phyloP scores from a whole-genome alignment of 2,113 vertebrate genomes.

The Oryzias javanicus region DNA sequence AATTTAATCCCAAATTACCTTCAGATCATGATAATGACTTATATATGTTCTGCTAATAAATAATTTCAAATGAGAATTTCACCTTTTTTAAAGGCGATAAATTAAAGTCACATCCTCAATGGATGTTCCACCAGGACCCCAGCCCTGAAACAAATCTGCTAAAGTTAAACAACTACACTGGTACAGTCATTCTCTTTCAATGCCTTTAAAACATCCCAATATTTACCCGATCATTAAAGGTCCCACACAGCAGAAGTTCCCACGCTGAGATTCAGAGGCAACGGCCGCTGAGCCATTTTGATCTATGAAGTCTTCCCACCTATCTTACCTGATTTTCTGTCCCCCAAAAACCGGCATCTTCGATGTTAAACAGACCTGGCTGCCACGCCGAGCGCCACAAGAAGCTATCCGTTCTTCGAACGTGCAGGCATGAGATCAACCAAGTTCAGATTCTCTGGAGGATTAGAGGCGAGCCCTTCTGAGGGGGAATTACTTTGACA shows the following conservation, averaged over 20 bases:
- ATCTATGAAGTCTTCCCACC: not conserved
- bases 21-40: too few relatives aligned
- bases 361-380: too few relatives aligned
- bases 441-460: conserved; percentile 52
- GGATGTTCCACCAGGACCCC: not conserved
- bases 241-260: conserved; percentile 38
- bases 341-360: not conserved
- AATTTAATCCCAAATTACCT: too few relatives aligned
- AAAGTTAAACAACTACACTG: not conserved
- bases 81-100: not conserved
- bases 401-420: conserved; percentile 5
- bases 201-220: not conserved
- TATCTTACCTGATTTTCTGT: not conserved
- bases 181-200: too few relatives aligned
- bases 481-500: conserved; percentile 60
- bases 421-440: conserved; percentile 56
- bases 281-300: conserved; percentile 32
- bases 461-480: conserved; percentile 60
- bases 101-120: conserved; percentile 9
- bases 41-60: too few relatives aligned
- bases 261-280: conserved; percentile 36
- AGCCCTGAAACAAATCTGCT: not conserved
- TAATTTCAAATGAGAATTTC: too few relatives aligned
- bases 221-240: conserved; percentile 51
- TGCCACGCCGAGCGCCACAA: conserved; percentile 7